These are phyloP conservation scores for Salvelinus fontinalis DNA, from an alignment of 2,113 vertebrate species.

Conservation along the genomic window DNA sequence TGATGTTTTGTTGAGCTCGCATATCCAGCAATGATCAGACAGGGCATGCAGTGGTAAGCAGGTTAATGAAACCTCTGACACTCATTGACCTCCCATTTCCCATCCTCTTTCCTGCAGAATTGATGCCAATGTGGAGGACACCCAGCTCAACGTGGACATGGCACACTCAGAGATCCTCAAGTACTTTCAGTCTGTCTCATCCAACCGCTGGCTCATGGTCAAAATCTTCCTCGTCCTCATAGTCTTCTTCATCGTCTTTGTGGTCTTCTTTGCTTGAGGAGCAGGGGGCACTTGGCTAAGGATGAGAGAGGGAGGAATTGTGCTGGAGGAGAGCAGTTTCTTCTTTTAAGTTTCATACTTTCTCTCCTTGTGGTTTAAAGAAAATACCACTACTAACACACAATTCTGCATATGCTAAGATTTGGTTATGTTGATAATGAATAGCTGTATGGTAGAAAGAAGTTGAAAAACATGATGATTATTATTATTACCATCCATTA, in stretches of 20 bases:
- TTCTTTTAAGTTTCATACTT: too few relatives aligned
- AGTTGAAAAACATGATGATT: too few relatives aligned
- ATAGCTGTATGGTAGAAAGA: too few relatives aligned
- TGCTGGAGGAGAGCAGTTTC: not conserved
- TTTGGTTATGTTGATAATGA: too few relatives aligned
- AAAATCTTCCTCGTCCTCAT: slow-evolving; percentile 85
- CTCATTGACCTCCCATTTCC: not conserved
- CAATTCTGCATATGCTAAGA: too few relatives aligned
- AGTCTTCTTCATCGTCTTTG: slow-evolving; percentile 82
- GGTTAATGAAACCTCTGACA: not conserved
- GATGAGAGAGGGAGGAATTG: not conserved
- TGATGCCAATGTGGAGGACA: slow-evolving; percentile 78
- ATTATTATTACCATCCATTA: too few relatives aligned
- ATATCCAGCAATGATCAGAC: too few relatives aligned
- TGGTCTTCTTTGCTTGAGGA: slow-evolving; percentile 79
- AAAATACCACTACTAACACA: too few relatives aligned
- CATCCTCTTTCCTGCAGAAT: slow-evolving; percentile 61
- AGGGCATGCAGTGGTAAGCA: not conserved
- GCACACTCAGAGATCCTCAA: slow-evolving; percentile 82
- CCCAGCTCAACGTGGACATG: slow-evolving; percentile 77
- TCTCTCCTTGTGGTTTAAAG: too few relatives aligned
- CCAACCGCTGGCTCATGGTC: slow-evolving; percentile 82
- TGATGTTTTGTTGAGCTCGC: too few relatives aligned
- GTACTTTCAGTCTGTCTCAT: slow-evolving; percentile 83
- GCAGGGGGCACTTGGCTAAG: not conserved